Evolutionary conservation across 1,140 invertebrate genomes (phyloP), one percentile per base, ranked within the genome.

Genomic region (Ips typographus): DNA sequence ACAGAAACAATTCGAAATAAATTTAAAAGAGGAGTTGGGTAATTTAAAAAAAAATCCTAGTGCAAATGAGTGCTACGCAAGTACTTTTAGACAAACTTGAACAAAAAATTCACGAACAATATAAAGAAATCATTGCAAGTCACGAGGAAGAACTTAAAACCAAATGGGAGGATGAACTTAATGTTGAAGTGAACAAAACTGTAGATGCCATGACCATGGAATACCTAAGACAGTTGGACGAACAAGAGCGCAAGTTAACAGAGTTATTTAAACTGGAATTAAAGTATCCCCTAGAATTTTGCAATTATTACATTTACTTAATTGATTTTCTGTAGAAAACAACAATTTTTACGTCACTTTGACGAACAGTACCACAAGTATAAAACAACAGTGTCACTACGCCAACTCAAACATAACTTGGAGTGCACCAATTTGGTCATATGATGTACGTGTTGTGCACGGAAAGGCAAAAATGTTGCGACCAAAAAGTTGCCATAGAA

Each of bases 381-480:
- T 37, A 72, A 74, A 39, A 79, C 73, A 64, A 57, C 67, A 6
- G 73, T 75, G 47, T 73, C 76, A 3, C 65, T 83, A 37, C 22
- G 56, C 6, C 68, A 72, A 43, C 70, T 80, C 47, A 76, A 72
- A 38, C 73, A 77, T 49, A 74, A 82, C 61, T 57, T 83, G n/a
- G 75, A 83, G 70, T 80, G 76, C 47, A 79, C 79, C 71, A 83
- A 81, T 60, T 68, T 80, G 3, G 74, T 77, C 1, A 79, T 70
- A 70, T 83, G 64, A 80, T 82, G 58, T 80, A 79, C 61, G 47
- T 81, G 3, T 61, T 83, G 3, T 82, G 79, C 41, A 69, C 77
- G n/a, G 82, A 84, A 72, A 74, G 78, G 62, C 73, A 77, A 51
- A 80, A 77, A 55, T 80, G 77, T 65, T 71, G 69, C 51, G 61